Percentiles rank a stretch among this genome's conserved stretches.
Conservation (phyloP, 2,797 vertebrate genomes). For the Enteromius fasciolatus region DNA sequence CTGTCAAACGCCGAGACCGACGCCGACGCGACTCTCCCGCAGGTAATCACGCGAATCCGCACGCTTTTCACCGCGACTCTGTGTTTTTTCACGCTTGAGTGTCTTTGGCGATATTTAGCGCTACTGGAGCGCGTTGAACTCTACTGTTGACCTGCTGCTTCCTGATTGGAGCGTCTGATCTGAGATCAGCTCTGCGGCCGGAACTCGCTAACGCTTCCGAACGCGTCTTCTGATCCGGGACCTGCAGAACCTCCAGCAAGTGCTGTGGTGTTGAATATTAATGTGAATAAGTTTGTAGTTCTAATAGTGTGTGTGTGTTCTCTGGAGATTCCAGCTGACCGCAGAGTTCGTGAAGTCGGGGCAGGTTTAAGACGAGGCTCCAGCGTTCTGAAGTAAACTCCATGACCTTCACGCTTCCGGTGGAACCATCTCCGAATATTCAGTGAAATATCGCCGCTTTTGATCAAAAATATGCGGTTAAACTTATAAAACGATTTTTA, state of each 20-base stretch:
- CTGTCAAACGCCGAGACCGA: constrained; percentile 25
- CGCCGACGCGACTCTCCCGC: constrained; percentile 24
- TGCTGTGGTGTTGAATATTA: neutral
- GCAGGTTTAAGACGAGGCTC: neutral
- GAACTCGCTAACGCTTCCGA: neutral
- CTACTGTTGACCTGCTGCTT: neutral
- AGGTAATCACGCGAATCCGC: constrained; percentile 45
- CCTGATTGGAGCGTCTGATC: constrained; percentile 14
- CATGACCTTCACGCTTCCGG: constrained; percentile 19
- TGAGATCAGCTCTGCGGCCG: neutral
- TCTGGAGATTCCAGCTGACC: neutral
- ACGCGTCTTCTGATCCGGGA: neutral
- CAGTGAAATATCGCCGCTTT: neutral
- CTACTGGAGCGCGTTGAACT: neutral
- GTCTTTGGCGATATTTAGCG: neutral
- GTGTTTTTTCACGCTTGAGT: neutral
- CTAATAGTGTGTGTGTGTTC: no score
- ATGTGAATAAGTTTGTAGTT: neutral
- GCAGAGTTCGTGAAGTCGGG: neutral
- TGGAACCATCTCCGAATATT: neutral
- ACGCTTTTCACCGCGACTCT: neutral
- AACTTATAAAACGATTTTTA: neutral
- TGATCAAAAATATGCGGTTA: neutral
- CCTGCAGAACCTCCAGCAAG: neutral
- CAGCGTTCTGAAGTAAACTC: neutral